These are phyloP conservation scores for Melikaiella ostensackeni DNA, from an alignment of 2,888 invertebrate species.

Conservation along the genomic window DNA sequence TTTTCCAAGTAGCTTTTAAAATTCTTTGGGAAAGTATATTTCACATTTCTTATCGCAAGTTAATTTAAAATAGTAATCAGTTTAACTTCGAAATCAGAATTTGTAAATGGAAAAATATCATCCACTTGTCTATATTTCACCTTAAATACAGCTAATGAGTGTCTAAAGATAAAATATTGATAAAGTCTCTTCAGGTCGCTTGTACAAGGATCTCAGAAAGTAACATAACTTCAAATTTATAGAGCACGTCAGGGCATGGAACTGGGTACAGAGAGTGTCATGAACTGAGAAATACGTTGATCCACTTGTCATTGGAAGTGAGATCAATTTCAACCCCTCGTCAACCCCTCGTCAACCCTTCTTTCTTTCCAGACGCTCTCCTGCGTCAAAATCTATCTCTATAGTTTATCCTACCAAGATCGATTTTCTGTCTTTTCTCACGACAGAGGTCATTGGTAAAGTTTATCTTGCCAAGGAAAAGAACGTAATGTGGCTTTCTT, in stretches of 20 bases:
- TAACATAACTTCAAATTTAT: not conserved
- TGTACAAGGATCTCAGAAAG: not conserved
- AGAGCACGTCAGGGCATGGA: not conserved
- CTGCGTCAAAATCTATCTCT: slow-evolving; percentile 18
- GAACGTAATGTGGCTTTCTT: slow-evolving; percentile 18
- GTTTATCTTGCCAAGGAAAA: slow-evolving; percentile 5
- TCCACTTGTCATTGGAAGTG: slow-evolving; percentile 32
- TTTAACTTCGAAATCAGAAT: no score
- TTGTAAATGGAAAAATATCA: no score
- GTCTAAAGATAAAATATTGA: not conserved
- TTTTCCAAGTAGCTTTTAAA: not conserved
- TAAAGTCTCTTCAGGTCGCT: not conserved
- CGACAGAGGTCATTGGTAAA: slow-evolving; percentile 31
- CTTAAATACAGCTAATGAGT: not conserved
- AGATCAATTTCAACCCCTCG: not conserved
- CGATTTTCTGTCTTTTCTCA: slow-evolving; percentile 4
- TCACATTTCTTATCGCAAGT: no score
- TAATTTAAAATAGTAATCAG: no score
- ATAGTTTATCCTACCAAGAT: slow-evolving; percentile 21
- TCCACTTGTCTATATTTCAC: no score
- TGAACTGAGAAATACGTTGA: slow-evolving; percentile 17
- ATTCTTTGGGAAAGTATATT: not conserved
- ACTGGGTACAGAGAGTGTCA: slow-evolving; percentile 9
- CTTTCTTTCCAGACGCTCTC: not conserved
- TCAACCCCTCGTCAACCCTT: not conserved